Conservation (phyloP, 2,888 invertebrate species). For the Drosophila robusta region DNA sequence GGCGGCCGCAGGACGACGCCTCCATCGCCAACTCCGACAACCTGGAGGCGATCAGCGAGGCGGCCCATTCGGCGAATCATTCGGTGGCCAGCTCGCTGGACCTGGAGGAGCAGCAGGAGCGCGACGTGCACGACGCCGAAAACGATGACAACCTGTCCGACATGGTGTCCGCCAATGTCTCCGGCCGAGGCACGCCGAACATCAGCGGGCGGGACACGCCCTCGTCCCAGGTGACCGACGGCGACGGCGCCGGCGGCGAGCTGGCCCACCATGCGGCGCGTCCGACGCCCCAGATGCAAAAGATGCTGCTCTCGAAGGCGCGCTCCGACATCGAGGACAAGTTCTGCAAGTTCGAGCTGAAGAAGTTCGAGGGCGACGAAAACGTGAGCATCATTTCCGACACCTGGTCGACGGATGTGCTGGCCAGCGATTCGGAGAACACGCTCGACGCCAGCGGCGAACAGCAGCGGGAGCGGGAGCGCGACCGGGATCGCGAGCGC, state of each 20-base stretch:
- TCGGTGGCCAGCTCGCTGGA: slow-evolving; percentile 96
- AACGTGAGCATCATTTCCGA: slow-evolving; percentile 98
- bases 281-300: slow-evolving; percentile 87
- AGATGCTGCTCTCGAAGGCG: slow-evolving; percentile 90
- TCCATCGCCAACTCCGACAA: slow-evolving; percentile 97
- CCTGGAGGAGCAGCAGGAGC: slow-evolving; percentile 89
- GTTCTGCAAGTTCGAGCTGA: slow-evolving; percentile 99
- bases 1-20: slow-evolving; percentile 92
- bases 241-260: slow-evolving; percentile 91
- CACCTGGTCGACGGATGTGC: slow-evolving; percentile 99
- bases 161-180: slow-evolving; percentile 98
- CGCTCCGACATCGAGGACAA: slow-evolving; percentile 98
- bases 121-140: slow-evolving; percentile 85
- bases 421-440: slow-evolving; percentile 98
- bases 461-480: slow-evolving; percentile 87
- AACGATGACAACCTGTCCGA: slow-evolving; percentile 97
- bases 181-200: slow-evolving; percentile 96
- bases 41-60: slow-evolving; percentile 97
- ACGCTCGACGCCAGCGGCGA: slow-evolving; percentile 88
- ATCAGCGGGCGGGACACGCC: slow-evolving; percentile 99
- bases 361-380: slow-evolving; percentile 94
- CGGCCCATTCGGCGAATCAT: slow-evolving; percentile 93
- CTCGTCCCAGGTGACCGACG: slow-evolving; percentile 95
- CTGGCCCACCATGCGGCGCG: slow-evolving; percentile 83
- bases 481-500: slow-evolving; percentile 85